phyloP scores from a whole-genome alignment of 1,140 invertebrate genomes.

The Orius laevigatus region DNA sequence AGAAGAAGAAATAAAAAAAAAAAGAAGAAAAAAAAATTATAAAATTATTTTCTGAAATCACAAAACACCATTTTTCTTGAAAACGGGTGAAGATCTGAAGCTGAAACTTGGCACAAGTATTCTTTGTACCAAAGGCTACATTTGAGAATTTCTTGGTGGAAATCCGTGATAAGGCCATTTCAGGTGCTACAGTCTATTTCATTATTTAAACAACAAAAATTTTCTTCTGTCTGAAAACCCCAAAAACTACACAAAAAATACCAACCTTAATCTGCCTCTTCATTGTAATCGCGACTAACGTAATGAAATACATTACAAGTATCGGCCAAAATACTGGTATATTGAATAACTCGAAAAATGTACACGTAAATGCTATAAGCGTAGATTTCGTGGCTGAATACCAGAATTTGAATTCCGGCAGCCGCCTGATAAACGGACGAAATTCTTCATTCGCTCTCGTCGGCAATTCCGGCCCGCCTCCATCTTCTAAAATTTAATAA shows the following conservation, averaged over 20 bases:
- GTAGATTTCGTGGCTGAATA: conserved; percentile 92
- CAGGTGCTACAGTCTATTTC: too few relatives aligned
- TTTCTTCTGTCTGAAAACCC: too few relatives aligned
- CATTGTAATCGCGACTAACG: conserved; percentile 97
- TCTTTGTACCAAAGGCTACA: too few relatives aligned
- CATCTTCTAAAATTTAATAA: conserved; percentile 35
- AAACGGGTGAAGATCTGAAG: too few relatives aligned
- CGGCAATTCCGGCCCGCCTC: conserved; percentile 80
- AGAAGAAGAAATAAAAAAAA: too few relatives aligned
- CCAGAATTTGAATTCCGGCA: conserved; percentile 99
- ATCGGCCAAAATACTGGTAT: conserved; percentile 99
- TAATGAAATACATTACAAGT: conserved; percentile 98
- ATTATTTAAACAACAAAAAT: too few relatives aligned
- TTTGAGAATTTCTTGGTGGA: too few relatives aligned
- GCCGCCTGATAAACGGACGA: conserved; percentile 88
- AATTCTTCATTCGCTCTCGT: conserved; percentile 94
- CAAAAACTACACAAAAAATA: conserved; percentile 25
- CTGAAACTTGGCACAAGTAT: too few relatives aligned
- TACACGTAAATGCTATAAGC: conserved; percentile 78
- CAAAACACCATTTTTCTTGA: too few relatives aligned
- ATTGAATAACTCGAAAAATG: conserved; percentile 96
- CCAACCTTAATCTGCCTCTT: conserved; percentile 94
- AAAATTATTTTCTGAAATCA: too few relatives aligned
- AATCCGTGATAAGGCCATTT: too few relatives aligned
- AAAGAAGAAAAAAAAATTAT: too few relatives aligned